Evolutionary conservation across 1,140 invertebrate species (phyloP), one percentile per base, ranked within the genome.

Genomic region (Drosophila sp.): DNA sequence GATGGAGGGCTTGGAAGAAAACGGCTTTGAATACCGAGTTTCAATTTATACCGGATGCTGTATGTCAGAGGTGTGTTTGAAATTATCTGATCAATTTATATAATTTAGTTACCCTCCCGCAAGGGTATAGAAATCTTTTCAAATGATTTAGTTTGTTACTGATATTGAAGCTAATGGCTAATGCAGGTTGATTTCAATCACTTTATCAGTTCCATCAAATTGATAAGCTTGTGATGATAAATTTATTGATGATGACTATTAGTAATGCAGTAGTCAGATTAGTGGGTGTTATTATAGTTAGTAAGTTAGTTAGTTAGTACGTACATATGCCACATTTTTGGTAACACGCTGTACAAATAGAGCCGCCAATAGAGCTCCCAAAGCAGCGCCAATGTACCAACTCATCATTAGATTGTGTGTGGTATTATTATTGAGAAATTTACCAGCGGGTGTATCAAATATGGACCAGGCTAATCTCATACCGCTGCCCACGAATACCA

Each of bases 271-370:
- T 38, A 38, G 35, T 38, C 35, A 38, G 35, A 47, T 27, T 17
- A 10, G 30, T 62, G 6, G 17, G 40, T 30, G 67, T 38, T 38
- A 38, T 38, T 38, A n/a, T 38, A 38, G 61, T n/a, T 23, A 8
- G 6, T 3, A 7, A 60, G 33, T n/a, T 27, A 11, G 17, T 54
- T 8, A 27, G 30, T 29, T 4, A 66, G 27, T 27, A 91, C 90
- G 84, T 82, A 91, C 90, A 75, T 87, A 90, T 58, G 90, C 83
- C 61, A 91, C 75, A 70, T 91, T 91, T 74, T 91, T 91, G 33
- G 76, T 86, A 57, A 90, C 80, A n/a, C 80, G 66, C 56, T 90
- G 85, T 4, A 91, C 90, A 58, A 87, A 90, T 4, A 71, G 47
- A 1, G 77, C 80, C 0, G 84, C 85, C 56, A 89, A 69, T 17